Conservation (phyloP, 2,113 vertebrate species). For the Lampris incognitus region DNA sequence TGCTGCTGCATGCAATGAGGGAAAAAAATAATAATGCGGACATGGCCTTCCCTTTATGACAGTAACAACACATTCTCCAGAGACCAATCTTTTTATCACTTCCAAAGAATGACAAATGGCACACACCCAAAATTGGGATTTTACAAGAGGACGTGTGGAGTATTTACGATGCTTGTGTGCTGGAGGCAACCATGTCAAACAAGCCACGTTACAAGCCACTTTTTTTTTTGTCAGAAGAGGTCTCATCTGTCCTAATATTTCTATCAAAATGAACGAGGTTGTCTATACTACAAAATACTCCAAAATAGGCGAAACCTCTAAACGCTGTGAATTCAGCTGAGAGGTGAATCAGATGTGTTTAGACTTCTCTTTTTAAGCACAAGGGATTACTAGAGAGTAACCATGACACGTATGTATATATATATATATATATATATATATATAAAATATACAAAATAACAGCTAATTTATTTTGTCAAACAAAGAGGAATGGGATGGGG, state of each 20-base stretch:
- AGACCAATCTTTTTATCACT: slow-evolving; percentile 82
- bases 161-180: slow-evolving; percentile 75
- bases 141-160: slow-evolving; percentile 67
- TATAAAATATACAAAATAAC: background rate
- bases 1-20: slow-evolving; percentile 70
- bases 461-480: background rate
- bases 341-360: slow-evolving; percentile 19
- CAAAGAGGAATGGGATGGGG: background rate
- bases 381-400: no score
- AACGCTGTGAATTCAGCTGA: background rate
- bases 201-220: slow-evolving; percentile 56
- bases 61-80: slow-evolving; percentile 79
- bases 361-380: background rate
- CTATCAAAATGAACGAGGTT: slow-evolving; percentile 47
- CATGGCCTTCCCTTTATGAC: slow-evolving; percentile 83
- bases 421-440: no score
- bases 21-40: slow-evolving; percentile 81
- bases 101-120: slow-evolving; percentile 75
- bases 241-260: slow-evolving; percentile 44
- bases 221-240: slow-evolving; percentile 57
- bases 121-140: slow-evolving; percentile 68
- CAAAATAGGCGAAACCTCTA: slow-evolving; percentile 17
- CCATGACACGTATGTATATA: no score
- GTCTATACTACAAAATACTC: slow-evolving; percentile 35
- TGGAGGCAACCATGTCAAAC: slow-evolving; percentile 64